Evolutionary conservation across 2,797 vertebrate genomes (phyloP).

Genomic region (Scomberomorus guttatus): DNA sequence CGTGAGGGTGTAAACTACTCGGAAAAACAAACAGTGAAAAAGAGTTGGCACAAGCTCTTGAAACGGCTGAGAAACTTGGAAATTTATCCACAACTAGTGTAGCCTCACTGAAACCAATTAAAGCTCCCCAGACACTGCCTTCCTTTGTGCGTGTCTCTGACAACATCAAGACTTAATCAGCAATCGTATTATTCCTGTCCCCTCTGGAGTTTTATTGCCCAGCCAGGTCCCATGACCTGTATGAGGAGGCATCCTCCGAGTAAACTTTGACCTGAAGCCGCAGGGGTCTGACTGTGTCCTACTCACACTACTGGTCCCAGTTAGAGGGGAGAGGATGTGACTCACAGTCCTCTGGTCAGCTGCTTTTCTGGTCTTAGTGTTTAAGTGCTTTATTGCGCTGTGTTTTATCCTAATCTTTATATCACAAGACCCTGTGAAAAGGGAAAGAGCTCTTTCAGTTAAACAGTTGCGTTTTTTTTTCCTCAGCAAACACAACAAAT

Average conservation of each 20-base stretch:
- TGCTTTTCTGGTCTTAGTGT: constrained; percentile 30
- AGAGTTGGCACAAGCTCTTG: constrained; percentile 23
- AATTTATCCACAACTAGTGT: constrained; percentile 40
- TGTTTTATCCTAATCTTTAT: constrained; percentile 25
- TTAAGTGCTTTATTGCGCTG: constrained; percentile 27
- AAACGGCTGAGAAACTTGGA: constrained; percentile 44
- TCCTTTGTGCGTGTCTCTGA: constrained; percentile 40
- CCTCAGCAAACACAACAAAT: constrained; percentile 38
- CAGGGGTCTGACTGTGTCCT: constrained; percentile 23
- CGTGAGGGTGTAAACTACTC: constrained; percentile 37
- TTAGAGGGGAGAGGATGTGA: constrained; percentile 36
- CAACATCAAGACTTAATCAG: constrained; percentile 41
- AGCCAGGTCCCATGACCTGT: constrained; percentile 39
- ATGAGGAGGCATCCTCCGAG: constrained; percentile 26
- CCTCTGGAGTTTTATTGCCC: constrained; percentile 44
- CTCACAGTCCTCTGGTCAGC: constrained; percentile 51
- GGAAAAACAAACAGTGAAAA: constrained; percentile 50
- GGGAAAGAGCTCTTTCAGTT: constrained; percentile 21
- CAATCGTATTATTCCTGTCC: constrained; percentile 39
- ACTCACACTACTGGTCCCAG: constrained; percentile 31
- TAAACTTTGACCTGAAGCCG: constrained; percentile 24
- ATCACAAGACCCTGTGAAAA: constrained; percentile 46
- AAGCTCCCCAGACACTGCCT: constrained; percentile 38
- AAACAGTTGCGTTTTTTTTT: constrained; percentile 33
- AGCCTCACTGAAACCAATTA: constrained; percentile 55